Percentiles rank a stretch among this genome's conserved stretches.
Conservation (phyloP, 2,797 vertebrate species). For the Hoplostethus mediterraneus region DNA sequence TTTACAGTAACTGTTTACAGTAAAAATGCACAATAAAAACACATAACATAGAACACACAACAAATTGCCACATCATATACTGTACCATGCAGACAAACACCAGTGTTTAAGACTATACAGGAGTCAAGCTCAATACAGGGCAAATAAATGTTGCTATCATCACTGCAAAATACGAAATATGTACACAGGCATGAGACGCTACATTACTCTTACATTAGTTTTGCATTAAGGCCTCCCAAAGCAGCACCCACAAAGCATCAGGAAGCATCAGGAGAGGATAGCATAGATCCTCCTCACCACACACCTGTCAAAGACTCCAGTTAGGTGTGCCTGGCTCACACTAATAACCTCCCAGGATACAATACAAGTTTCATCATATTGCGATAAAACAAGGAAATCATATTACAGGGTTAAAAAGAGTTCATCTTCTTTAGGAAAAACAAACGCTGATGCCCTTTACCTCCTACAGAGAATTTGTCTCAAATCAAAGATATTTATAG, state of each 20-base stretch:
- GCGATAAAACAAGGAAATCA: conserved; percentile 2
- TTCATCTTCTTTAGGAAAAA: too few relatives aligned
- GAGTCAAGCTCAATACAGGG: too few relatives aligned
- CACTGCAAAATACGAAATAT: background rate
- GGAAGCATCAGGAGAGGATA: conserved; percentile 1
- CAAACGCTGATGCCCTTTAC: background rate
- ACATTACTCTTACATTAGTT: too few relatives aligned
- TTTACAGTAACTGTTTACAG: conserved; percentile 17
- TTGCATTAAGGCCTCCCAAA: conserved; percentile 14
- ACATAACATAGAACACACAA: background rate
- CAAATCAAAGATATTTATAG: background rate
- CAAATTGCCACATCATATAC: too few relatives aligned
- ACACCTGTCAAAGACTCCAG: conserved; percentile 9
- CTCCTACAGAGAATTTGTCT: background rate
- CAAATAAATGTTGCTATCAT: too few relatives aligned
- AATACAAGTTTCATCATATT: background rate
- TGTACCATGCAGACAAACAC: too few relatives aligned
- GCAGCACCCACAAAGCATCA: conserved; percentile 8
- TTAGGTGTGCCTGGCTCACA: conserved; percentile 1
- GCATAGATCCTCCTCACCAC: conserved; percentile 32
- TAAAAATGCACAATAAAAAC: conserved; percentile 8
- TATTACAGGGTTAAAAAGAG: too few relatives aligned
- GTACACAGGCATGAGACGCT: background rate
- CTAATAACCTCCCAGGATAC: conserved; percentile 25
- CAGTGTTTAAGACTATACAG: too few relatives aligned